Base-by-base conservation (phyloP, 2,888 invertebrate genomes). In the Adela reaumurella region DNA sequence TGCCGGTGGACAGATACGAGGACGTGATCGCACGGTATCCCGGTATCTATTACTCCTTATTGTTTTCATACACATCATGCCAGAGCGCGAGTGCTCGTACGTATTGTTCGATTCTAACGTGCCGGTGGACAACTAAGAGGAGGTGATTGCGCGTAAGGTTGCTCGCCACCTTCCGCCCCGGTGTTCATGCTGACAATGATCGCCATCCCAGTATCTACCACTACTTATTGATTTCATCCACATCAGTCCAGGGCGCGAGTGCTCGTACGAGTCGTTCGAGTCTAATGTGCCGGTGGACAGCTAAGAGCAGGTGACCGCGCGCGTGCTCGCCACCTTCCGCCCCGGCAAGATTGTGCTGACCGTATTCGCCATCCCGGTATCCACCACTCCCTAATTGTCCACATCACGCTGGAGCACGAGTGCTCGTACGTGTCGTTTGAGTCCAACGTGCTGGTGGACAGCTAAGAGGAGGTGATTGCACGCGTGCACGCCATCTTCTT, bases 301-400 rank as follows among this genome's bases (percentile, higher is more conserved):
- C 50, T 96, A 96, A 79, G 83, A 87, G 54, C 92, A 89, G 52
- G 83, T 97, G 54, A 89, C 97, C 57, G 80, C 84, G 49, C 88
- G 91, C 57, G 93, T 97, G 45, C 78, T 97, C 56, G 84, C 87
- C 45, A 90, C 92, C 45, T 97, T 97, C 81, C 85, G 89, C 52
- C 97, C 97, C 1, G 89, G 88, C 56, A 94, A 94, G 70, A 95
- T 97, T 73, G 89, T 97, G 57, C 85, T 97, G 60, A 97, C 97
- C 17, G 85, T 97, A 48, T 96, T 98, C 74, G 91, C 96, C 14
- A 97, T 96, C 64, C 90, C 94, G 84, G 94, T 65, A 43, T 8
- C 14, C n/a, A 6, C 16, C 29, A 28, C 0, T 14, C 6, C 18
- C 17, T 10, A 24, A 6, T 24, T 11, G 20, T 51, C 28, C 28